phyloP scores from a whole-genome alignment of 1,140 invertebrate species.

The Marisa cornuarietis region DNA sequence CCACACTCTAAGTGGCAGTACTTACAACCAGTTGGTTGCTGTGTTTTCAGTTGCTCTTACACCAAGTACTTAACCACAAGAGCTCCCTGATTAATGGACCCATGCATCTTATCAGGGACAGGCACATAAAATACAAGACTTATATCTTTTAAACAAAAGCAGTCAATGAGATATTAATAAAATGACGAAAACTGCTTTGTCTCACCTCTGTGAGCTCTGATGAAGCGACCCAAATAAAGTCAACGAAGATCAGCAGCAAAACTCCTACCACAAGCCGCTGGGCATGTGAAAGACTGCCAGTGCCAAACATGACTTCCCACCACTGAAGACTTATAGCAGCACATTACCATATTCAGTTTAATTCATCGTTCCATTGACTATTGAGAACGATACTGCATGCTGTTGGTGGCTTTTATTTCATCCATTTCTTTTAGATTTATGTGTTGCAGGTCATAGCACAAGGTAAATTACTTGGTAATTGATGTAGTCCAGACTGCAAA shows the following conservation, averaged over 20 bases:
- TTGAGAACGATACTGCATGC: not conserved
- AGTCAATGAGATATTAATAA: not conserved
- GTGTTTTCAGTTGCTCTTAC: no score
- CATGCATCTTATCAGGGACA: no score
- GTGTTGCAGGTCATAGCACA: no score
- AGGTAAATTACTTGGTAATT: no score
- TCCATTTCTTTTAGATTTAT: no score
- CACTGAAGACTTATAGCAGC: not conserved
- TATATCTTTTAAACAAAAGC: not conserved
- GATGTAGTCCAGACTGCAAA: no score
- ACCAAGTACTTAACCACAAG: no score
- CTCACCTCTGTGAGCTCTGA: conserved; percentile 85
- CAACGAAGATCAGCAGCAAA: conserved; percentile 80
- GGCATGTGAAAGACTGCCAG: conserved; percentile 41
- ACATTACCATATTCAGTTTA: not conserved
- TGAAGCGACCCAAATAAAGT: conserved; percentile 88
- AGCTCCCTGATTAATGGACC: no score
- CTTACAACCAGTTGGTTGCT: no score
- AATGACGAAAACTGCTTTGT: not conserved
- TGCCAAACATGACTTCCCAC: conserved; percentile 47
- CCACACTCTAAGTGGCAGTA: no score
- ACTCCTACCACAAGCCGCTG: conserved; percentile 82
- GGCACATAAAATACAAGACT: no score
- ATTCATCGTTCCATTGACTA: not conserved
- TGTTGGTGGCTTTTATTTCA: no score